Evolutionary conservation across 2,113 vertebrate genomes (phyloP).

Genomic region (Apodemus sylvaticus): DNA sequence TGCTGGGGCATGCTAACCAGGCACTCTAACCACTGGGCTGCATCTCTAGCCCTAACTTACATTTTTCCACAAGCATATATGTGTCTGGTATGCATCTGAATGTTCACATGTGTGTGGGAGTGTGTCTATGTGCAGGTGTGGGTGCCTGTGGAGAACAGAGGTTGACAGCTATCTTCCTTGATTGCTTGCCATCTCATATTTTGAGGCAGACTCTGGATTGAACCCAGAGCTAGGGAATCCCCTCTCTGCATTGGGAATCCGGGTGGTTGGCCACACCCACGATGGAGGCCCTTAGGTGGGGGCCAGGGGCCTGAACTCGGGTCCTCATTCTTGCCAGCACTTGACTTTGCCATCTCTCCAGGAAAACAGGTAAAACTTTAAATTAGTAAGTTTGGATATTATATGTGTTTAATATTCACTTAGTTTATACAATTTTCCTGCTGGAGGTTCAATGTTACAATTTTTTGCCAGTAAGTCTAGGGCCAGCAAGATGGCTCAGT

Average conservation of each 20-base stretch:
- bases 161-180: neutral
- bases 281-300: neutral
- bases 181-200: too few relatives aligned
- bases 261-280: neutral
- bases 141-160: neutral
- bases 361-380: neutral
- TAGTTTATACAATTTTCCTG: neutral
- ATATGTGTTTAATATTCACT: neutral
- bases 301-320: neutral
- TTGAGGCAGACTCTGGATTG: neutral
- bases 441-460: neutral
- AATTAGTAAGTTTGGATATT: neutral
- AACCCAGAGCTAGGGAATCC: neutral
- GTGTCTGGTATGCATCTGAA: neutral
- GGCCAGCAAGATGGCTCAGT: neutral
- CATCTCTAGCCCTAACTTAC: neutral
- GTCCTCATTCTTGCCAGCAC: too few relatives aligned
- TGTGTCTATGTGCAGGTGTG: neutral
- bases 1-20: too few relatives aligned
- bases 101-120: neutral
- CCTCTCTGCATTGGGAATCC: too few relatives aligned
- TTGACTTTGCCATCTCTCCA: neutral
- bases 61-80: too few relatives aligned
- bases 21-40: neutral
- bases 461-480: neutral